Conservation (phyloP, 2,113 vertebrate genomes). For the Chloroceryle aenea region DNA sequence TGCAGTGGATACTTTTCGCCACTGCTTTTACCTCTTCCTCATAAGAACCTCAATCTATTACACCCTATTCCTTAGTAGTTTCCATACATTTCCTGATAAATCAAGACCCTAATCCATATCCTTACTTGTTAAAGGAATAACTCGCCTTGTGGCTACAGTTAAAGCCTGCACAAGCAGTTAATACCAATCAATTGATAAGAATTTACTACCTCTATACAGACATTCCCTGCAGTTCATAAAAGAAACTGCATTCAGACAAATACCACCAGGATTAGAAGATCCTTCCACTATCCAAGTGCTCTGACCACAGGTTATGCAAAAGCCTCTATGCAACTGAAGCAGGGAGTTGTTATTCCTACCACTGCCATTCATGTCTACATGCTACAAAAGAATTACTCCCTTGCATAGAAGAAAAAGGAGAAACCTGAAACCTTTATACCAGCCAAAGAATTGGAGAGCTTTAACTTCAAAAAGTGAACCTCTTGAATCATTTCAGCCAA, state of each 20-base stretch:
- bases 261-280: background rate
- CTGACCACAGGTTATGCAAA: background rate
- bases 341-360: background rate
- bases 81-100: background rate
- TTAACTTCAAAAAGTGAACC: background rate
- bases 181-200: background rate
- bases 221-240: background rate
- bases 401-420: background rate
- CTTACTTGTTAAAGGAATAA: background rate
- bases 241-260: background rate
- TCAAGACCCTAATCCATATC: background rate
- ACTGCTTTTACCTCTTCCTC: background rate
- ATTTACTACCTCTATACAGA: background rate
- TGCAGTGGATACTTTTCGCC: background rate
- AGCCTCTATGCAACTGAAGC: background rate
- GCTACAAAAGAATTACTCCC: background rate
- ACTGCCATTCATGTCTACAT: background rate
- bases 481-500: slow-evolving; percentile 10
- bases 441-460: background rate
- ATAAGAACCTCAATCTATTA: background rate
- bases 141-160: background rate
- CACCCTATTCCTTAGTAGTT: background rate
- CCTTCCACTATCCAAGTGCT: background rate
- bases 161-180: background rate
- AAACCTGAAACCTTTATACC: background rate